Evolutionary conservation across 2,797 vertebrate genomes (phyloP), one percentile per base, ranked within the genome.

Genomic region (Podarcis lilfordi): DNA sequence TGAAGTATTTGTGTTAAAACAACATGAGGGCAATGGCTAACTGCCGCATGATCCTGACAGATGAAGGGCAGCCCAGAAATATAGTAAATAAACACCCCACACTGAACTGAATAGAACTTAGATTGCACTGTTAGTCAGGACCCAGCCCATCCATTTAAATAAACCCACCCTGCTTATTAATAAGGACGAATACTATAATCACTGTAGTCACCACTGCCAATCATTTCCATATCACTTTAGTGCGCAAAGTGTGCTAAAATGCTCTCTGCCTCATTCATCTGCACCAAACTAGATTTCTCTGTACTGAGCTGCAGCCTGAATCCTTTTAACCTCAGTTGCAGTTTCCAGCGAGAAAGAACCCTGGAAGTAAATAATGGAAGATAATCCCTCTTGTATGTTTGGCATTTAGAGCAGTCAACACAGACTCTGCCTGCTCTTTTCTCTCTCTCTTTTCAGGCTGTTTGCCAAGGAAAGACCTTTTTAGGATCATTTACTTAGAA

Each of bases 401-500:
- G 45, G 79, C 75, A 82, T 89, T 86, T 89, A 77, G 64, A 86
- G 74, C 74, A 82, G 45, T 86, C 80, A 78, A 83, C 74, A 83
- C 72, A 85, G n/a, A 86, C 40, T 77, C 32, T 71, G 35, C 79
- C 71, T 77, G 75, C 25, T 71, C 61, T 69, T 66, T 43, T 66
- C 86, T 50, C 59, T 50, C 37, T 23, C 37, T 50, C 8, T 87
- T 82, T 77, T 69, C 72, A 86, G 84, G 72, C 64, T 15, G 29
- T 66, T 59, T 78, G 74, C 75, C 80, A 89, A 85, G n/a, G 74
- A 82, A 89, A 86, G 45, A 82, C 55, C 72, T 82, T 86, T 74
- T 78, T 86, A 82, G 79, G 85, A 82, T 86, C 80, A 86, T 78
- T 86, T 77, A 82, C 64, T 82, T 37, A 55, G 61, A 88, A 88